Base-by-base conservation (phyloP, 2,797 vertebrate species). In the Phataginus tetradactyla region DNA sequence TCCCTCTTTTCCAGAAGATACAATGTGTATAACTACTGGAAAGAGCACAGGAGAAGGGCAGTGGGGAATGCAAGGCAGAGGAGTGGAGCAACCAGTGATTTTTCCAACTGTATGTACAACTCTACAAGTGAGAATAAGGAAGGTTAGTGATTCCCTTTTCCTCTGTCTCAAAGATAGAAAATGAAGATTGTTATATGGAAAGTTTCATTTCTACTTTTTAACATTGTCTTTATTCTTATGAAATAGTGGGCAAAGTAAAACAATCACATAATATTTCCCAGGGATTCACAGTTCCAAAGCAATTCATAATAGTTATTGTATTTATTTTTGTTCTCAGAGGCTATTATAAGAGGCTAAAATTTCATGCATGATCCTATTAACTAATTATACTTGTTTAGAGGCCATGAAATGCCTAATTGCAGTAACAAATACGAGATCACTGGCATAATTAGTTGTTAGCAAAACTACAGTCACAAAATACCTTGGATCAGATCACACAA, bases 341-440 rank as follows among this genome's bases (percentile, higher is more conserved):
- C 94, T 97, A 96, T 96, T 95, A 55, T 45, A 94, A 96, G 89
- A 89, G 86, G 92, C 87, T 96, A 96, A 78, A 96, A 96, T 97
- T 97, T 96, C 96, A 98, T 91, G 96, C 95, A 93, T 95, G 88
- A 96, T 91, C 86, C 86, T 97, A 96, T 96, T 97, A 97, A 94
- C 96, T 97, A 96, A 96, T 97, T 96, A 94, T 92, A 96, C 96
- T 95, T 97, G 96, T 96, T 94, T 96, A 93, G 93, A 95, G 95
- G 83, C 89, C 96, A 96, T 93, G 96, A 95, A 97, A 97, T 90
- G 87, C 72, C 94, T 97, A 97, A 95, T 53, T 97, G 89, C 96
- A 97, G 91, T 95, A 94, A 96, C 95, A 97, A 95, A 96, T 85
- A 96, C 86, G 27, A 91, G 92, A 96, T 97, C 84, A 97, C 86